Evolutionary conservation across 2,888 invertebrate species (phyloP), one percentile per base, ranked within the genome.

Genomic region (Phanerotoma sp.): DNA sequence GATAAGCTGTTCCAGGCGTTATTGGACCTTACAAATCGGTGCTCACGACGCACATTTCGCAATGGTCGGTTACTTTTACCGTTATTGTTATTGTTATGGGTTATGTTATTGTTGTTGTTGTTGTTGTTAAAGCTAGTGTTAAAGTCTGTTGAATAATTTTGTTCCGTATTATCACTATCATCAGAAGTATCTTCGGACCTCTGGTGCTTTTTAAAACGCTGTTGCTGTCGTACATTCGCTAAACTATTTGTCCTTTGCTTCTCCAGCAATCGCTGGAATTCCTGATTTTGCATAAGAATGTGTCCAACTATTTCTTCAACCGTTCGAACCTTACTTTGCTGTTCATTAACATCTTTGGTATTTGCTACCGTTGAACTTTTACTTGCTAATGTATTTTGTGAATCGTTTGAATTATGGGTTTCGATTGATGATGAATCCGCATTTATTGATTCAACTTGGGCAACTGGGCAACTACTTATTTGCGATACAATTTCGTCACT

Each of bases 291-390:
- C 84, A 91, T 86, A 5, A 93, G 78, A 11, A 93, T 79, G 70
- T 91, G 91, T 1, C 91, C 86, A 46, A 93, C 91, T 44, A 93
- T 87, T 77, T 91, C 82, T 76, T 89, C 87, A 65, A 86, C 79
- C 45, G 83, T 87, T 71, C 82, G 86, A 20, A 64, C 51, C 54
- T 66, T 50, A 15, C 54, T 48, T 45, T 58, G 44, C 46, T 64
- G 62, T 35, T 66, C 66, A 28, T 67, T 66, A 15, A 58, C 62
- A 37, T 71, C 70, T 69, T 72, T 71, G 66, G 63, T 55, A 56
- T 66, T 67, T 20, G 52, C 54, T 42, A 45, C 13, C 10, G 45
- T 28, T 49, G 51, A 50, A 46, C 45, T 58, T 40, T 57, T 55
- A 20, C 20, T 28, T 15, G 35, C 35, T 22, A 25, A 45, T 22